Base-by-base conservation (phyloP, 2,888 invertebrate species). In the Nephrotoma flavescens region DNA sequence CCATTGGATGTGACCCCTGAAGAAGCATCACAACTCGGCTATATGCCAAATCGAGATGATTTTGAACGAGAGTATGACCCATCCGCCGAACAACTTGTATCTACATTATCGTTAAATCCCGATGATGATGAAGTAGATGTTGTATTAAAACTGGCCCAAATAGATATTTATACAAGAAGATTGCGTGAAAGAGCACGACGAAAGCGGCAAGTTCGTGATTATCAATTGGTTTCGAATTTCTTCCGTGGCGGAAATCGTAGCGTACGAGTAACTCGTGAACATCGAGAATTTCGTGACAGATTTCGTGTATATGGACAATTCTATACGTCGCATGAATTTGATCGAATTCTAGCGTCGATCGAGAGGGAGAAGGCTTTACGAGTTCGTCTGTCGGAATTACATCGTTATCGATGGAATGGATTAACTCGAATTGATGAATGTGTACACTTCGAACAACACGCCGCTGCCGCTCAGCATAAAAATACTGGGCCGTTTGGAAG, bases 1-100 rank as follows among this genome's bases (percentile, higher is more conserved):
- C 96, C 97, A 0, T 91, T 97, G 42, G 97, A 97, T 89, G 94
- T 97, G 86, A 94, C 95, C 9, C 92, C 94, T 0, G 97, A 97
- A 90, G 98, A 99, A 92, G 97, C 98, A 45, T 93, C 95, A 47
- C 95, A 97, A 89, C 93, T 99, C 9, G 97, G 97, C 2, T 99
- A 98, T 90, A 98, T 98, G 96, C 97, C 98, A 2, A 96, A 97
- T 90, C 94, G 98, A 90, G 98, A 98, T 93, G 98, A 98, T 90
- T 99, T 98, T 93, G 98, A 98, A 92, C 94, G 97, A 91, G 98
- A 99, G 91, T 98, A 96, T 92, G 98, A 98, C 90, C 95, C 95
- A 90, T 96, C 97, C 89, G 98, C 98, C 6, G 99, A 99, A 91
- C 95, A 96, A 89, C 92, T 98, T 89, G 96, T 98, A 89, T 97